These are phyloP conservation scores for Galaxias olidus DNA, from an alignment of 2,797 vertebrate species.

Conservation along the genomic window DNA sequence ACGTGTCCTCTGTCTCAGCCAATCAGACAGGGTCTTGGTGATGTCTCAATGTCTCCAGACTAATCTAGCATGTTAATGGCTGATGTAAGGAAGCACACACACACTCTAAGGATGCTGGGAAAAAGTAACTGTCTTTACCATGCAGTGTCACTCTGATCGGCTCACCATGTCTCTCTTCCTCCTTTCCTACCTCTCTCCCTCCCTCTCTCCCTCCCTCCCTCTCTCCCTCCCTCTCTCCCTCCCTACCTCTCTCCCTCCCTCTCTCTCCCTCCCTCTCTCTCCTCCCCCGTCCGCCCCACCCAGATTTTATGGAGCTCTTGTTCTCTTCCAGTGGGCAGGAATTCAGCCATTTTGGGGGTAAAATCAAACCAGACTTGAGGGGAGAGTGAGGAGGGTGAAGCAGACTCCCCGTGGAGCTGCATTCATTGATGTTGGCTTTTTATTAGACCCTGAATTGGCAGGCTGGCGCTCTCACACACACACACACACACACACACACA, in stretches of 20 bases:
- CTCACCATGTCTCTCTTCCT: too few species aligned
- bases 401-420: slow-evolving; percentile 67
- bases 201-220: too few species aligned
- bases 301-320: slow-evolving; percentile 63
- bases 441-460: slow-evolving; percentile 72
- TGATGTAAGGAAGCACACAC: too few species aligned
- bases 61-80: too few species aligned
- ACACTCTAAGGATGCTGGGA: too few species aligned
- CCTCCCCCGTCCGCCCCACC: slow-evolving; percentile 51
- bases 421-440: slow-evolving; percentile 76
- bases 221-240: slow-evolving; percentile 33
- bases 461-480: slow-evolving; percentile 41
- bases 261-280: slow-evolving; percentile 17
- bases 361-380: slow-evolving; percentile 72
- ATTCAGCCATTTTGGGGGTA: slow-evolving; percentile 56
- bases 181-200: slow-evolving; percentile 33
- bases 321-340: slow-evolving; percentile 64
- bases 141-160: too few species aligned
- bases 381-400: slow-evolving; percentile 31
- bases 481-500: too few species aligned
- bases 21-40: too few species aligned
- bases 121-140: too few species aligned
- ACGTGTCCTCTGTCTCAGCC: too few species aligned
- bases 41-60: too few species aligned
- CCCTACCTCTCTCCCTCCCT: slow-evolving; percentile 23